These are phyloP conservation scores for Brachymystax lenok DNA, from an alignment of 2,797 vertebrate genomes.

Conservation along the genomic window DNA sequence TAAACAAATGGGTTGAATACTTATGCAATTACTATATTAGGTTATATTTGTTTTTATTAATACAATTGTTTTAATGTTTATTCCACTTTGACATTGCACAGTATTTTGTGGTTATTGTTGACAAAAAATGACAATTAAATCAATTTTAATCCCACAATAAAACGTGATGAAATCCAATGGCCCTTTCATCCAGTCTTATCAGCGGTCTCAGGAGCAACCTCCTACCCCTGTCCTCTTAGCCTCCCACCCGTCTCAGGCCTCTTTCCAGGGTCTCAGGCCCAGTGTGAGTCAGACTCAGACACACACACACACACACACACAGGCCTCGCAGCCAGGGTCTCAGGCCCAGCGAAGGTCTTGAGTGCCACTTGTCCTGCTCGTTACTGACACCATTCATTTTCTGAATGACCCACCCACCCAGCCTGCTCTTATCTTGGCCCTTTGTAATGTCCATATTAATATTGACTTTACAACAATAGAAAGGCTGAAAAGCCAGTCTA, in stretches of 20 bases:
- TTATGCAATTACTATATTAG: too few species aligned
- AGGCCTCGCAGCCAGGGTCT: not conserved
- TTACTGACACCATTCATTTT: constrained; percentile 26
- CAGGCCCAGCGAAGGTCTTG: not conserved
- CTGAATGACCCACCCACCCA: constrained; percentile 27
- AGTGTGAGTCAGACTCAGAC: not conserved
- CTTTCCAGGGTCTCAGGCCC: not conserved
- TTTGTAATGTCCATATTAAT: constrained; percentile 2
- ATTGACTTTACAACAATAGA: not conserved
- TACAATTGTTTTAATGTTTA: too few species aligned
- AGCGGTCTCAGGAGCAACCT: constrained; percentile 23
- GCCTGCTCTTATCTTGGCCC: constrained; percentile 11
- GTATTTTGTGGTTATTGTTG: too few species aligned
- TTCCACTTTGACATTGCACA: too few species aligned
- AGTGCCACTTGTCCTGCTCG: constrained; percentile 27
- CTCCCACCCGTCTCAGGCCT: not conserved
- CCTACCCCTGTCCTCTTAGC: constrained; percentile 34
- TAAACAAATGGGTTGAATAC: too few species aligned
- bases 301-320: not conserved
- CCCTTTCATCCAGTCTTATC: constrained; percentile 29
- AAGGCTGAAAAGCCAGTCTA: not conserved
- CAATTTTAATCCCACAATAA: too few species aligned
- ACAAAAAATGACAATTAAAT: too few species aligned
- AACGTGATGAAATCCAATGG: too few species aligned
- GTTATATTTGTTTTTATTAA: too few species aligned